Percentiles rank a stretch among this genome's conserved stretches.
These are phyloP conservation scores for Myotis findleyi DNA, from an alignment of 2,797 vertebrate species.

Conservation along the genomic window DNA sequence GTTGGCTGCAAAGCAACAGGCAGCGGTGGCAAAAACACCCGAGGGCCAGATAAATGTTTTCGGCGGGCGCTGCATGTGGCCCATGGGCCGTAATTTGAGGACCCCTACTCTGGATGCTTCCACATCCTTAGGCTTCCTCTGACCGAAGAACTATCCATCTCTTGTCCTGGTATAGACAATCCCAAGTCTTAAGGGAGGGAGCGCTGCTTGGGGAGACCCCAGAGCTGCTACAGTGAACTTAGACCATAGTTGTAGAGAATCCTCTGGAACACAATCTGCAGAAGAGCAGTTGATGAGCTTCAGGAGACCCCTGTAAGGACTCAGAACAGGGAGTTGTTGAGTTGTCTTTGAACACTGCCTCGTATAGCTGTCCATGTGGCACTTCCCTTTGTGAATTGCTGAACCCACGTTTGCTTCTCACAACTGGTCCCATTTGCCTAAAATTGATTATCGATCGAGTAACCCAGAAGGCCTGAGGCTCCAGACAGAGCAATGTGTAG, in stretches of 20 bases:
- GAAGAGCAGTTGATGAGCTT: neutral
- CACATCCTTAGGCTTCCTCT: neutral
- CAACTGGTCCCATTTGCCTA: neutral
- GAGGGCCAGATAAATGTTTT: too few relatives aligned
- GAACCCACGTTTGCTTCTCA: neutral
- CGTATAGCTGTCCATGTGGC: accelerated
- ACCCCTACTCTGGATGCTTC: neutral
- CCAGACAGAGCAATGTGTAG: neutral
- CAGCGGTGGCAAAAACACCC: too few relatives aligned
- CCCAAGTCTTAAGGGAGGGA: neutral
- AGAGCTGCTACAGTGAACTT: neutral
- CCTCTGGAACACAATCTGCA: neutral
- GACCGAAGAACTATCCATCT: neutral
- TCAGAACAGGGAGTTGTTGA: neutral
- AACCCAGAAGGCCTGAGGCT: neutral
- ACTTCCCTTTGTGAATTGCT: neutral
- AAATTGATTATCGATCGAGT: neutral
- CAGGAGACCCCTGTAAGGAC: neutral
- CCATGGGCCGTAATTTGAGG: too few relatives aligned
- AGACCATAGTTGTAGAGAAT: neutral
- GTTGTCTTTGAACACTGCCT: neutral
- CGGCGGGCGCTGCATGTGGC: too few relatives aligned
- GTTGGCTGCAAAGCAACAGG: too few relatives aligned
- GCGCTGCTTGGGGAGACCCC: neutral
- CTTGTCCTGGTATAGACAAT: neutral